Percentiles rank a stretch among this genome's conserved stretches.
Evolutionary conservation across 2,797 vertebrate genomes (phyloP).

Genomic region (Adrianichthys oophorus): DNA sequence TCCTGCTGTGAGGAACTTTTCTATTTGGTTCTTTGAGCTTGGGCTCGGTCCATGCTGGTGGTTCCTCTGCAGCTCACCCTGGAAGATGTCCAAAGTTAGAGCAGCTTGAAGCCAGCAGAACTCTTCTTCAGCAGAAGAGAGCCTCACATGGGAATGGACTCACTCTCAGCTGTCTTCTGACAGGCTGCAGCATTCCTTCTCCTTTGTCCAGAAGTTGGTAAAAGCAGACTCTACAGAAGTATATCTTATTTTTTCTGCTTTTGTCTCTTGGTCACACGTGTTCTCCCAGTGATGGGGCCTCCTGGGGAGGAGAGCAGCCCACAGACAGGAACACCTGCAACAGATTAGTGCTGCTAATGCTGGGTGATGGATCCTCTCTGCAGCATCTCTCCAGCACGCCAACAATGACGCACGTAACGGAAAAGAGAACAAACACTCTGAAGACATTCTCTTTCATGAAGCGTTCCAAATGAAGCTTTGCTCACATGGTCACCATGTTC

Average conservation of each 20-base stretch:
- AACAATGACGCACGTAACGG: not conserved
- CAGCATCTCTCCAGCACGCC: slow-evolving; percentile 58
- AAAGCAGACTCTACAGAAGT: slow-evolving; percentile 24
- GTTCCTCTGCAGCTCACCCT: slow-evolving; percentile 54
- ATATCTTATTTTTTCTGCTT: slow-evolving; percentile 28
- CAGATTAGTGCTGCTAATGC: slow-evolving; percentile 83
- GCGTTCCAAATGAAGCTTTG: not conserved
- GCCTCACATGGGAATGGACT: not conserved
- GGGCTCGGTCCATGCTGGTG: slow-evolving; percentile 67
- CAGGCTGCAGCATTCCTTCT: too few relatives aligned
- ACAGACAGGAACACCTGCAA: slow-evolving; percentile 84
- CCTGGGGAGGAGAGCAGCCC: slow-evolving; percentile 60
- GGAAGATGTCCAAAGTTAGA: slow-evolving; percentile 43
- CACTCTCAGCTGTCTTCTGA: slow-evolving; percentile 9
- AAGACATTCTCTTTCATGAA: too few relatives aligned
- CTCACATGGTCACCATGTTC: slow-evolving; percentile 12
- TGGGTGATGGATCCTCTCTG: slow-evolving; percentile 79
- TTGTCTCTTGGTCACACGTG: slow-evolving; percentile 47
- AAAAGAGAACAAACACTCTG: not conserved
- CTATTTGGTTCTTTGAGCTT: slow-evolving; percentile 60
- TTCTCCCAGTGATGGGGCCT: slow-evolving; percentile 67
- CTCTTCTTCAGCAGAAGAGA: not conserved
- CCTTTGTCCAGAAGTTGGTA: slow-evolving; percentile 7
- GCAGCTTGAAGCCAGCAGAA: slow-evolving; percentile 28
- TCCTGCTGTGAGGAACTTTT: slow-evolving; percentile 58